Conservation (phyloP, 2,797 vertebrate species). For the Graptemys geographica region DNA sequence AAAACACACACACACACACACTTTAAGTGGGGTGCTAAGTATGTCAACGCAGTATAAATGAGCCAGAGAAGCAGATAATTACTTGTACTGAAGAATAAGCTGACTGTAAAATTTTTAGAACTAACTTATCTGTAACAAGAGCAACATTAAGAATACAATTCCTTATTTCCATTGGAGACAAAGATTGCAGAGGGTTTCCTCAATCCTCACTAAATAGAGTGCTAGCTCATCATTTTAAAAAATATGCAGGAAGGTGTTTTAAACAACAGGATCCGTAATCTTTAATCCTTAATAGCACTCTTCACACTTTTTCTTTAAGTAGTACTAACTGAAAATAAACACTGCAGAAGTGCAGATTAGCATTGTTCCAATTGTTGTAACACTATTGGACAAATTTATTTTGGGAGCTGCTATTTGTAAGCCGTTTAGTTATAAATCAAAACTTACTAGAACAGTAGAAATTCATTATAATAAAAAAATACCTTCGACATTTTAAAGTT, state of each 20-base stretch:
- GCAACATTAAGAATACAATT: neutral
- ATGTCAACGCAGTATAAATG: neutral
- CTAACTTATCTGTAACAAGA: neutral
- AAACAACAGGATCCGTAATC: neutral
- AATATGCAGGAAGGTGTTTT: neutral
- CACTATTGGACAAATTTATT: neutral
- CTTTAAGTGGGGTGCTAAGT: neutral
- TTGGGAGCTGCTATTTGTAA: neutral
- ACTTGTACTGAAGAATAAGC: neutral
- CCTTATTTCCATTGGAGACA: neutral
- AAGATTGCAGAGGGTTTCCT: no score
- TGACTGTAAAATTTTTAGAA: neutral
- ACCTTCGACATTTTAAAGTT: neutral
- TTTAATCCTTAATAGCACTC: neutral
- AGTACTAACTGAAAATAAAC: neutral
- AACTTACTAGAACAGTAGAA: neutral
- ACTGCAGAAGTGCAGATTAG: neutral
- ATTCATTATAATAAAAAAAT: neutral
- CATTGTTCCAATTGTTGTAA: neutral
- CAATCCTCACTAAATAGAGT: neutral
- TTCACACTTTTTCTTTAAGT: neutral
- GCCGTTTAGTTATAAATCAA: neutral
- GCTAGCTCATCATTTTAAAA: neutral
- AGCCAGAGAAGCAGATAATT: neutral
- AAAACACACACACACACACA: neutral